phyloP scores from a whole-genome alignment of 2,797 vertebrate genomes.

The Moxostoma hubbsi region DNA sequence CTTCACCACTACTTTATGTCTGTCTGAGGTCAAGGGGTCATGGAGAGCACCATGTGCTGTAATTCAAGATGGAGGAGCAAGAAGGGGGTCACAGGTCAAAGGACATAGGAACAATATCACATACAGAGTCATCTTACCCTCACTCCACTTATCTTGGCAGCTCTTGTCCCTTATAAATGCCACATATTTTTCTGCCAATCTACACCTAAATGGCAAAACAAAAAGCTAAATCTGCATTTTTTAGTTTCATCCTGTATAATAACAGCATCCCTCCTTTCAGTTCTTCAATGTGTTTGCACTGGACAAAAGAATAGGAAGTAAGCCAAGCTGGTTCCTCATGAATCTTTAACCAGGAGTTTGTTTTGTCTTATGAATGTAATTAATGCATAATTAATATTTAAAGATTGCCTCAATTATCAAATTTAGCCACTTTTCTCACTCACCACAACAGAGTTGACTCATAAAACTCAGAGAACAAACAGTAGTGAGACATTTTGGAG shows the following conservation, averaged over 20 bases:
- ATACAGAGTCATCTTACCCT: slow-evolving; percentile 3
- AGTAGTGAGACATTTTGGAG: slow-evolving; percentile 58
- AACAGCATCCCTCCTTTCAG: slow-evolving; percentile 28
- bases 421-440: slow-evolving; percentile 80
- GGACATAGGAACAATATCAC: slow-evolving; percentile 52
- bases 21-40: slow-evolving; percentile 56
- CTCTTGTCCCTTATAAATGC: neutral
- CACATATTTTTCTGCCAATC: slow-evolving; percentile 2
- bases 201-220: neutral
- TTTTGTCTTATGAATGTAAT: slow-evolving; percentile 91
- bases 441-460: slow-evolving; percentile 65
- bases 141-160: neutral
- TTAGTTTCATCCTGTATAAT: slow-evolving; percentile 13
- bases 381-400: slow-evolving; percentile 98
- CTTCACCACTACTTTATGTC: slow-evolving; percentile 52
- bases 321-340: slow-evolving; percentile 83
- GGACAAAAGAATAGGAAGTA: slow-evolving; percentile 75
- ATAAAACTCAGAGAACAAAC: slow-evolving; percentile 68
- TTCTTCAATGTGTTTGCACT: slow-evolving; percentile 63
- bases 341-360: slow-evolving; percentile 89
- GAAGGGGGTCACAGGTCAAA: slow-evolving; percentile 59
- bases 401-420: slow-evolving; percentile 92
- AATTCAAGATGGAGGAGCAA: slow-evolving; percentile 58
- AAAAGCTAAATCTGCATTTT: slow-evolving; percentile 7
- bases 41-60: slow-evolving; percentile 55